Conservation (phyloP, 2,797 vertebrate genomes). For the Thunnus albacares region DNA sequence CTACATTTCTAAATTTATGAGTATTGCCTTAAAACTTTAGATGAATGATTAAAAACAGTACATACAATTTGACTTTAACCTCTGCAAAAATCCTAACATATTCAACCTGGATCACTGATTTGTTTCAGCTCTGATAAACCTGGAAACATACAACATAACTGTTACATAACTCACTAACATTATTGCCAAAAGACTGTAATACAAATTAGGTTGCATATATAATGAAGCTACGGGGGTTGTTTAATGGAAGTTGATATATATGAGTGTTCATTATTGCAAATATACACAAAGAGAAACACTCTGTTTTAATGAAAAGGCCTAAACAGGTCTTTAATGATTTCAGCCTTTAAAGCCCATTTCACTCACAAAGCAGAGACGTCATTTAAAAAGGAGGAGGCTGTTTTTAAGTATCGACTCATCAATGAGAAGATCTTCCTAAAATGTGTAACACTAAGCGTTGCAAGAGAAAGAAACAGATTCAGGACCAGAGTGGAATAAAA, state of each 20-base stretch:
- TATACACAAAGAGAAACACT: neutral
- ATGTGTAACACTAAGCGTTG: neutral
- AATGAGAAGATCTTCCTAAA: neutral
- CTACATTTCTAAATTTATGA: too few relatives aligned
- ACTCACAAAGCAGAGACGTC: neutral
- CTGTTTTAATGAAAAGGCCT: neutral
- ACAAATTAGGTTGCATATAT: neutral
- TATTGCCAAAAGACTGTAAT: neutral
- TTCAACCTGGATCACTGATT: neutral
- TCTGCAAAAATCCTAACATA: too few relatives aligned
- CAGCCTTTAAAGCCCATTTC: neutral
- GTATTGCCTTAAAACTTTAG: neutral
- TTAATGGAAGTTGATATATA: neutral
- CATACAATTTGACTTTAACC: neutral
- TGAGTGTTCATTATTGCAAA: neutral
- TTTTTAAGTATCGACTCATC: neutral
- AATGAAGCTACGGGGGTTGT: neutral
- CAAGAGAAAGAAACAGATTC: neutral
- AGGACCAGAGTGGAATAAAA: slow-evolving; percentile 1
- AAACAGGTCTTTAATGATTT: neutral
- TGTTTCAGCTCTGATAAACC: neutral
- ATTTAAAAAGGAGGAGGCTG: neutral
- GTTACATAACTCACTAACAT: too few relatives aligned
- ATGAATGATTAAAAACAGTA: neutral
- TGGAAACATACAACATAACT: too few relatives aligned